Base-by-base conservation (phyloP, 2,888 invertebrate genomes). In the Trachelus iudaicus region DNA sequence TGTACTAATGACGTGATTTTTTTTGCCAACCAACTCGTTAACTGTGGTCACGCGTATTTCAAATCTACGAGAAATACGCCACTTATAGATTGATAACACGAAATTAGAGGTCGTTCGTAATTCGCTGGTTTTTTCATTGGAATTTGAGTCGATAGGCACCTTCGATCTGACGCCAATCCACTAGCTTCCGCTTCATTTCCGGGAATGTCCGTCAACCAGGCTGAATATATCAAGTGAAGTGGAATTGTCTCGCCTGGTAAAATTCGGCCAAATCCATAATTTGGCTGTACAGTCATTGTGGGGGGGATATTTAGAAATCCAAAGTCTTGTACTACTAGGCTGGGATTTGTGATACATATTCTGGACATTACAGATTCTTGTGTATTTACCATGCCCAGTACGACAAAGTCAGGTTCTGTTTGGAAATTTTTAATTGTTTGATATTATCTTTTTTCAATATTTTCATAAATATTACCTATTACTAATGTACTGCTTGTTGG, bases 231-330 rank as follows among this genome's bases (percentile, higher is more conserved):
- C 31, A 83, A 37, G 34, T 78, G 76, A 37, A 83, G 78, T 1
- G 56, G 69, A 35, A 83, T 73, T n/a, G 82, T 79, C 33, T 83
- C 79, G 15, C 80, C 83, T 3, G 83, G 83, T 4, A 83, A 75
- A 56, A 83, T 81, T 3, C 23, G 30, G 15, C 83, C 83, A n/a
- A 79, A 81, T 34, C 83, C 83, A 37, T 83, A 34, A 68, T 82
- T 83, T 1, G 83, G 83, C 30, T 83, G 82, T 30, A 83, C 75
- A 31, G 83, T 82, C 69, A 82, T 75, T 23, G 23, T 76, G 1
- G 69, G 2, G 1, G 83, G 81, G 15, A 83, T 34, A 73, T 78
- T 35, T 2, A 73, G 1, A 30, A 83, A 83, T 34, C 76, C 83
- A 23, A 73, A 83, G 11, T 83, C 81, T 73, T 83, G 83, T n/a